A percentile compares a stretch with the other conserved stretches of the same genome.
Evolutionary conservation across 2,797 vertebrate species (phyloP).

Genomic region (Nannoperca obscura): DNA sequence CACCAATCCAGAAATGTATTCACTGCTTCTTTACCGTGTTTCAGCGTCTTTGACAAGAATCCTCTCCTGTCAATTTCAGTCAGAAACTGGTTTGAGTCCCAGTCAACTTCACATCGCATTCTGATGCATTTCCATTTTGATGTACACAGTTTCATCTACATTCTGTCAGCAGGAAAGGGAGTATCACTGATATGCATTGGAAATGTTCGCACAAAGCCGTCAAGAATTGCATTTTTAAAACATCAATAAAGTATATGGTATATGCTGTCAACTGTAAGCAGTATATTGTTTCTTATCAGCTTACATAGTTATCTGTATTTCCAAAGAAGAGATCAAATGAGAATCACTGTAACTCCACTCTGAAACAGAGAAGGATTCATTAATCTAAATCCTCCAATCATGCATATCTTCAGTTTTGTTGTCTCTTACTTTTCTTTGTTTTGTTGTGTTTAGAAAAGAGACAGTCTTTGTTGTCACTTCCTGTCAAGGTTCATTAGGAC

Average conservation of each 20-base stretch:
- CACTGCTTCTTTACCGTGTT: conserved; percentile 24
- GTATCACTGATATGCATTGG: conserved; percentile 52
- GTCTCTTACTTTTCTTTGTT: conserved; percentile 83
- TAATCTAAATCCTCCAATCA: conserved; percentile 56
- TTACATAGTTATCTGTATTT: conserved; percentile 42
- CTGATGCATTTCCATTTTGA: conserved; percentile 72
- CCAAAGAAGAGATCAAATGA: conserved; percentile 24
- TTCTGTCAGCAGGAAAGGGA: conserved; percentile 61
- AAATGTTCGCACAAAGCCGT: conserved; percentile 66
- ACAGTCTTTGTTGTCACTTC: conserved; percentile 94
- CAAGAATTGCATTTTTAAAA: conserved; percentile 68
- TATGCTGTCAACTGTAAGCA: conserved; percentile 55
- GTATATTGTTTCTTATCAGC: conserved; percentile 28
- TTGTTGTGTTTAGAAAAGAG: conserved; percentile 87
- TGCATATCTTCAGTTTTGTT: conserved; percentile 61
- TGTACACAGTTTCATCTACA: conserved; percentile 68
- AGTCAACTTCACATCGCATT: conserved; percentile 62
- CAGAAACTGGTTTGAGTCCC: conserved; percentile 66
- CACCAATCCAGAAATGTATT: conserved; percentile 48
- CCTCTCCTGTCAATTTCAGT: conserved; percentile 71
- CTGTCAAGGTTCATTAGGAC: conserved; percentile 91
- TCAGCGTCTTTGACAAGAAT: conserved; percentile 58
- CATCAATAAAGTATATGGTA: conserved; percentile 58
- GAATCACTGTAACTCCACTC: conserved; percentile 14
- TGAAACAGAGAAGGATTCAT: conserved; percentile 50